Percentiles rank a stretch among this genome's conserved stretches.
These are phyloP conservation scores for Limnothrissa miodon DNA, from an alignment of 2,113 vertebrate species.

Conservation along the genomic window DNA sequence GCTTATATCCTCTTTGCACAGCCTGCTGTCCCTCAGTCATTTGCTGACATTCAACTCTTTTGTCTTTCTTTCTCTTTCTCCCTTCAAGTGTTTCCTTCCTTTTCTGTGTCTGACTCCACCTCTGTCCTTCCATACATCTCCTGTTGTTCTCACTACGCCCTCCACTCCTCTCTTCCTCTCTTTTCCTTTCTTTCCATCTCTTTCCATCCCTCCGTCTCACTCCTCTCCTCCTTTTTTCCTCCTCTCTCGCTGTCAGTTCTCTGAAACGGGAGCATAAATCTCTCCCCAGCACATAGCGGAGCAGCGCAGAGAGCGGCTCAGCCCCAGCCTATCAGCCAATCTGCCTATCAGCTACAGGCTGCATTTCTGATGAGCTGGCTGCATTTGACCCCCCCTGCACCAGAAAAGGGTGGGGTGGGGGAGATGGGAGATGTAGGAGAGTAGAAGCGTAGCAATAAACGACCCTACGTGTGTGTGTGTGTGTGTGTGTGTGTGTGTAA, in stretches of 20 bases:
- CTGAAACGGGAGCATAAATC: constrained; percentile 43
- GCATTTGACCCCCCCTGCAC: background rate
- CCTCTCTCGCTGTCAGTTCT: constrained; percentile 33
- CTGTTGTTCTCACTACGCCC: background rate
- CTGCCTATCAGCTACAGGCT: constrained; percentile 5
- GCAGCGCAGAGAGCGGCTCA: background rate
- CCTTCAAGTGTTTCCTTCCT: background rate
- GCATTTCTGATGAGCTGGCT: background rate
- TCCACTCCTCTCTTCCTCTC: background rate
- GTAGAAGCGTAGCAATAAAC: background rate
- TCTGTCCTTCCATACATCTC: background rate
- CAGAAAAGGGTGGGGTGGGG: background rate
- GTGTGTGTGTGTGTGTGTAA: background rate
- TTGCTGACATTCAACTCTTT: background rate
- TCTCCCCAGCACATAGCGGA: constrained; percentile 15
- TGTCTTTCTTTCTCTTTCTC: background rate
- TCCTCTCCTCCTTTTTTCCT: background rate
- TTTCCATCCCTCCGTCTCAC: background rate
- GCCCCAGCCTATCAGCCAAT: background rate
- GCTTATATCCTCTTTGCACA: background rate
- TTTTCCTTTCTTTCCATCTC: too few species aligned
- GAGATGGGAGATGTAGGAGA: background rate
- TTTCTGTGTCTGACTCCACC: background rate
- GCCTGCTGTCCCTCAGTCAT: background rate
- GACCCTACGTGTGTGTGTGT: background rate